Percentiles rank a stretch among this genome's conserved stretches.
phyloP scores from a whole-genome alignment of 2,113 vertebrate genomes.

The Cairina moschata region DNA sequence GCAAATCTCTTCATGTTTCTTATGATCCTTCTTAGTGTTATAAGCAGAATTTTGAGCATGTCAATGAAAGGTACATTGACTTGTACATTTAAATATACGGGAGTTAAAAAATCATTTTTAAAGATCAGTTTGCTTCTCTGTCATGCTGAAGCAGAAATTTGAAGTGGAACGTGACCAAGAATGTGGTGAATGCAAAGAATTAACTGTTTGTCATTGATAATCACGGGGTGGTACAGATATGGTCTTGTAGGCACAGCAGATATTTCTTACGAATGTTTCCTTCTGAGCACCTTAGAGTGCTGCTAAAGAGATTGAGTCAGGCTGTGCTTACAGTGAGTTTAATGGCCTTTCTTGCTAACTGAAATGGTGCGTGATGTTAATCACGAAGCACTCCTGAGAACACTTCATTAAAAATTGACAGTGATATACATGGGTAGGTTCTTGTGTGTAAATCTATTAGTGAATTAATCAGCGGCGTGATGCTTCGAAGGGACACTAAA shows the following conservation, averaged over 20 bases:
- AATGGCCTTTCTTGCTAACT: constrained; percentile 5
- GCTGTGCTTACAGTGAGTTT: not conserved
- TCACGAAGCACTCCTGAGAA: not conserved
- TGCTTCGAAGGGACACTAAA: not conserved
- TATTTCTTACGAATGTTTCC: not conserved
- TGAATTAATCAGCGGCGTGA: not conserved
- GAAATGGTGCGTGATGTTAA: not conserved
- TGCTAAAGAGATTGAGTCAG: not conserved
- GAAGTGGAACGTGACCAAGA: not conserved
- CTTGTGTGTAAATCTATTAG: constrained; percentile 25
- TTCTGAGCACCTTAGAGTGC: not conserved
- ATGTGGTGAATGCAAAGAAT: not conserved
- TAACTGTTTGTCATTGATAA: not conserved
- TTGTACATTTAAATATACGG: not conserved
- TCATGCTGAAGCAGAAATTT: not conserved
- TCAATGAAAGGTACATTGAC: not conserved
- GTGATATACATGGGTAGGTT: not conserved
- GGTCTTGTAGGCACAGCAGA: not conserved
- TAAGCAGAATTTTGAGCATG: not conserved
- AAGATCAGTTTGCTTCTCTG: not conserved
- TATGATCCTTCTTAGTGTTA: not conserved
- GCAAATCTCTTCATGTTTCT: not conserved
- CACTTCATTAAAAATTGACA: not conserved
- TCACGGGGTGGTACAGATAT: not conserved
- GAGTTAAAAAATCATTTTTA: not conserved